phyloP scores from a whole-genome alignment of 1,140 invertebrate genomes.

The Platyscapa corneri region DNA sequence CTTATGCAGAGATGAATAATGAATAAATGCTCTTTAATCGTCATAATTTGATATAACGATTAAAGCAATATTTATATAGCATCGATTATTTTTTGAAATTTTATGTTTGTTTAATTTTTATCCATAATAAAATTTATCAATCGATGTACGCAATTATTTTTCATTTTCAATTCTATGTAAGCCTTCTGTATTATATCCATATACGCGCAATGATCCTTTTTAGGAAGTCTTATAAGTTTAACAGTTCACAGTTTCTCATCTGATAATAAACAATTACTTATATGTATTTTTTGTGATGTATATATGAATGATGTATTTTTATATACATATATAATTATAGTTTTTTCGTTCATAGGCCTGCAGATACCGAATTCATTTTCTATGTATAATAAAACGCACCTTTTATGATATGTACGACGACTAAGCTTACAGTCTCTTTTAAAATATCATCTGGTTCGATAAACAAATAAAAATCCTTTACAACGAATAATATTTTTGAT shows the following conservation, averaged over 20 bases:
- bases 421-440: constrained; percentile 56
- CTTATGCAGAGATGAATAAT: no score
- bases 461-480: background rate
- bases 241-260: background rate
- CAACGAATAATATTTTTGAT: background rate
- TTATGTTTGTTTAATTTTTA: background rate
- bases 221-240: constrained; percentile 6
- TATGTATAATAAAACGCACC: constrained; percentile 46
- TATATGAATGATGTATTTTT: background rate
- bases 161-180: background rate
- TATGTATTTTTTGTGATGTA: constrained; percentile 1
- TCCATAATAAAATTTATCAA: background rate
- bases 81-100: background rate
- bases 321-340: constrained; percentile 12
- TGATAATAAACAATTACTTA: constrained; percentile 11
- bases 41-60: constrained; percentile 1
- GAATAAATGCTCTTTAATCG: background rate
- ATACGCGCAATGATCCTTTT: background rate
- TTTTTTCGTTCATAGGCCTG: constrained; percentile 32
- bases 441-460: background rate
- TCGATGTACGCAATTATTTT: background rate
- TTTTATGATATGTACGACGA: constrained; percentile 66
- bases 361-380: constrained; percentile 23
- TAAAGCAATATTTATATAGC: constrained; percentile 30
- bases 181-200: background rate